These are phyloP conservation scores for Sipha maydis DNA, from an alignment of 2,888 invertebrate species.

Conservation along the genomic window DNA sequence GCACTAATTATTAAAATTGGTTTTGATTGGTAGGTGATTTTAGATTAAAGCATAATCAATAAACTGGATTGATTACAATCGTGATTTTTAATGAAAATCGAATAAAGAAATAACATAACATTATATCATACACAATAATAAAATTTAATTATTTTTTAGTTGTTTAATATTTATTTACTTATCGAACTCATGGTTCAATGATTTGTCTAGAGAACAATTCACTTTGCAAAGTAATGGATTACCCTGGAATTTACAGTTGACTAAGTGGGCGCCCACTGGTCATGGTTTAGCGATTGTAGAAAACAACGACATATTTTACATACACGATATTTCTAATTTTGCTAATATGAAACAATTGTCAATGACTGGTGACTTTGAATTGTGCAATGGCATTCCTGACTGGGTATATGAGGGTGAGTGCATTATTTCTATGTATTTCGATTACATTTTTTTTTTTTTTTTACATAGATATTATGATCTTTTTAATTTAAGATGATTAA, in stretches of 20 bases:
- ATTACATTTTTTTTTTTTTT: no score
- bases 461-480: no score
- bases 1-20: no score
- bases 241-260: conserved; percentile 72
- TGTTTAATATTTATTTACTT: not conserved
- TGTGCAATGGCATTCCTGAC: conserved; percentile 89
- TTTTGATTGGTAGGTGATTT: no score
- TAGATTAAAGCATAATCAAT: no score
- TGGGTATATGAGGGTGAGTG: conserved; percentile 91
- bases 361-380: conserved; percentile 72
- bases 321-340: conserved; percentile 70
- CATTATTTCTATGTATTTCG: not conserved
- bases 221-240: conserved; percentile 62
- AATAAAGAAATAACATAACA: no score
- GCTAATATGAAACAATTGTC: conserved; percentile 73
- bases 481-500: no score
- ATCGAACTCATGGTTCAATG: not conserved
- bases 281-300: conserved; percentile 79
- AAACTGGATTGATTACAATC: no score
- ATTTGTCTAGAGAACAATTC: conserved; percentile 63
- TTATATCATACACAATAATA: no score
- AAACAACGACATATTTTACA: conserved; percentile 81
- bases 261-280: conserved; percentile 81
- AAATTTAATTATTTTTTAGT: no score
- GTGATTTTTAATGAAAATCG: no score